A percentile compares a stretch with the other conserved stretches of the same genome.
Evolutionary conservation across 1,140 invertebrate species (phyloP).

Genomic region (Drosophila tropicalis): DNA sequence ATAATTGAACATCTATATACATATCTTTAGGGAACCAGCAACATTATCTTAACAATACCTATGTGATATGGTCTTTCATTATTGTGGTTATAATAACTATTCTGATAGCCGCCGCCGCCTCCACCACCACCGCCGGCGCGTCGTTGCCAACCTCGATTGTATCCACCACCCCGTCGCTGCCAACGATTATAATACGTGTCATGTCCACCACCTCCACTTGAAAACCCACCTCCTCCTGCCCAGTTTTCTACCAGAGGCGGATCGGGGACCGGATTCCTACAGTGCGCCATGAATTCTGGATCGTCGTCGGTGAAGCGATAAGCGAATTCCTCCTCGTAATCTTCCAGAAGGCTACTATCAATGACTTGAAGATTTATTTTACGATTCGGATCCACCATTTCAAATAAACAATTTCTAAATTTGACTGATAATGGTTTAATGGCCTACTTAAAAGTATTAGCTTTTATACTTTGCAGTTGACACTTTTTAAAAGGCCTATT

Average conservation of each 20-base stretch:
- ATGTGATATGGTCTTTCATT: slow-evolving; percentile 29
- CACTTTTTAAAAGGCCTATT: no score
- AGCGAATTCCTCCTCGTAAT: slow-evolving; percentile 85
- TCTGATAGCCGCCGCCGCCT: slow-evolving; percentile 36
- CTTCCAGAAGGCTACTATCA: slow-evolving; percentile 83
- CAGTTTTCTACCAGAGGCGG: slow-evolving; percentile 85
- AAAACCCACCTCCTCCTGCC: slow-evolving; percentile 60
- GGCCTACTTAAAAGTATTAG: no score
- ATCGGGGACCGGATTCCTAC: slow-evolving; percentile 62
- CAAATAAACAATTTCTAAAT: not conserved
- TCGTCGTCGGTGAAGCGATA: slow-evolving; percentile 85
- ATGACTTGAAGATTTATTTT: slow-evolving; percentile 83
- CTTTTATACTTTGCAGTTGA: no score
- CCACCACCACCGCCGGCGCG: slow-evolving; percentile 24
- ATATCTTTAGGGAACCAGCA: no score
- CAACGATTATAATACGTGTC: slow-evolving; percentile 56
- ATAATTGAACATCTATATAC: no score
- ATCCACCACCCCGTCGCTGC: slow-evolving; percentile 52
- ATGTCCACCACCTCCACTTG: slow-evolving; percentile 25
- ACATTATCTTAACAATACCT: slow-evolving; percentile 33
- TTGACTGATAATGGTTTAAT: no score
- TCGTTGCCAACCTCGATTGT: slow-evolving; percentile 60
- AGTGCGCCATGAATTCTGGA: slow-evolving; percentile 83
- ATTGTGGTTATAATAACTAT: slow-evolving; percentile 47
- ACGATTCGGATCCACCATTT: slow-evolving; percentile 82